Conservation (phyloP, 64 coral and sea anemone genomes). For the Anthopleura sola region DNA sequence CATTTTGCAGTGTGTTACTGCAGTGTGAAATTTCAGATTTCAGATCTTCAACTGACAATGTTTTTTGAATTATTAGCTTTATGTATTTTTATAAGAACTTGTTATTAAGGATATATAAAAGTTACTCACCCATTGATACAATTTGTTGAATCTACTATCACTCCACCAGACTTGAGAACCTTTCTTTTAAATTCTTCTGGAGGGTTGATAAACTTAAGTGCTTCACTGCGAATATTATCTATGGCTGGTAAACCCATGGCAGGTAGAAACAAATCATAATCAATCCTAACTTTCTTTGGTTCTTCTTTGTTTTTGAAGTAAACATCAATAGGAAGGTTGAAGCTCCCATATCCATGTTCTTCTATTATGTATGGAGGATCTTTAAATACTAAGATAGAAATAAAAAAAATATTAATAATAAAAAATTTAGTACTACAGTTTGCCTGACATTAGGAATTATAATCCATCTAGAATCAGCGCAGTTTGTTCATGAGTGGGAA, state of each 20-base stretch:
- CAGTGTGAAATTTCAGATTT: no score
- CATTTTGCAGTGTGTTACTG: no score
- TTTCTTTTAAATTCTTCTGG: slow-evolving; percentile 97
- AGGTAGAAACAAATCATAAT: slow-evolving; percentile 90
- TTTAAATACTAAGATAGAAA: slow-evolving; percentile 60
- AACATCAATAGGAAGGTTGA: slow-evolving; percentile 82
- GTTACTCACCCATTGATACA: slow-evolving; percentile 49
- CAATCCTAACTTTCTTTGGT: slow-evolving; percentile 76
- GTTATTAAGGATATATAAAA: background rate
- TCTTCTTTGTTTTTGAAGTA: slow-evolving; percentile 97
- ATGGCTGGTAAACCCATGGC: slow-evolving; percentile 59
- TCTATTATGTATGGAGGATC: slow-evolving; percentile 85
- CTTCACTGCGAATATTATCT: slow-evolving; percentile 87
- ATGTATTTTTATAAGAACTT: no score
- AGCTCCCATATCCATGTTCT: slow-evolving; percentile 93
- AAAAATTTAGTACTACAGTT: no score
- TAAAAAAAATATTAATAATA: background rate
- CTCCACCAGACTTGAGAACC: slow-evolving; percentile 78
- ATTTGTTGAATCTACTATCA: slow-evolving; percentile 43
- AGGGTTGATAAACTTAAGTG: slow-evolving; percentile 86
- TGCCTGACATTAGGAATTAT: no score
- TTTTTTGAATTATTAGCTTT: no score
- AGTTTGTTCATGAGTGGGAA: background rate
- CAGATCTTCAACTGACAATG: no score
- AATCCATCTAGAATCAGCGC: no score